A percentile compares a stretch with the other conserved stretches of the same genome.
phyloP scores from a whole-genome alignment of 2,113 vertebrate species.

The Oncorhynchus mykiss region DNA sequence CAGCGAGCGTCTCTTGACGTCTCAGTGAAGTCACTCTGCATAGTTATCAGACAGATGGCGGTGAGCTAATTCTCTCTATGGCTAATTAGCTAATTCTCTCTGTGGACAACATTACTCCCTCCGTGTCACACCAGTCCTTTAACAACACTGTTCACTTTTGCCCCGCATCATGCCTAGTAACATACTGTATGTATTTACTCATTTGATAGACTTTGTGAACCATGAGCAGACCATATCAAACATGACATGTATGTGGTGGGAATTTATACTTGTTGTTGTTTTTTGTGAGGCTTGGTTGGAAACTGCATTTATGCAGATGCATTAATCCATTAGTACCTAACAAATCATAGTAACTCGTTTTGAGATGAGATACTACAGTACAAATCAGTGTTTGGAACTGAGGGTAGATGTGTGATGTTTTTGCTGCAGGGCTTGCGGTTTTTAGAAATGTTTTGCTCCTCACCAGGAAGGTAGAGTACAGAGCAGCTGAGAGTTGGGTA shows the following conservation, averaged over 20 bases:
- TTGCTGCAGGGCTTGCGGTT: background rate
- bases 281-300: no score
- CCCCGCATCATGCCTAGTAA: no score
- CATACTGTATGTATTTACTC: background rate
- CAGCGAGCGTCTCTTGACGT: background rate
- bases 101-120: background rate
- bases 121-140: background rate
- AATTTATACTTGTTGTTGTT: background rate
- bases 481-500: conserved; percentile 4
- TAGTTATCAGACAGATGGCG: background rate
- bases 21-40: background rate
- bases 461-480: background rate
- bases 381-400: background rate
- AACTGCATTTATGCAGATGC: no score
- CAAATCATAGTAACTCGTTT: background rate
- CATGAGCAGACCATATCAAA: background rate
- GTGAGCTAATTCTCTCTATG: background rate
- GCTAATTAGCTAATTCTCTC: no score
- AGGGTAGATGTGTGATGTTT: background rate
- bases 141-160: background rate
- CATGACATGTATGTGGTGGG: no score
- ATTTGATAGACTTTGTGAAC: background rate
- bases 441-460: conserved; percentile 11
- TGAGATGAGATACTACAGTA: background rate
- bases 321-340: background rate